Base-by-base conservation (phyloP, 2,888 invertebrate genomes). In the Pantelozetes paolii region DNA sequence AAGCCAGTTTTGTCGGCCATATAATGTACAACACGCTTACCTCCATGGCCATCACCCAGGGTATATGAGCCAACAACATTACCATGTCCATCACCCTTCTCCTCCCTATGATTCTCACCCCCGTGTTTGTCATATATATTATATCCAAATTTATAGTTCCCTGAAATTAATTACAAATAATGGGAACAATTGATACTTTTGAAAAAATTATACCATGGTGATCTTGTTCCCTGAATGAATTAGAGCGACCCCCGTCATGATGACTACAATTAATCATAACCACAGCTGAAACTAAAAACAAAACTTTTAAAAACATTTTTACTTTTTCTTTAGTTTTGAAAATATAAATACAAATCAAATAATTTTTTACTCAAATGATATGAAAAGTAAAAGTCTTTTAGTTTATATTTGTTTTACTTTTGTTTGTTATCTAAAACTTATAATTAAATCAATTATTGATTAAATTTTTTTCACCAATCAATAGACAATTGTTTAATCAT, bases 61-160 rank as follows among this genome's bases (percentile, higher is more conserved):
- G 2, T 8, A 26, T 57, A 57, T 6, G 57, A 57, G 13, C 57
- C 57, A 23, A 57, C 57, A 8, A 57, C 57, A 57, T 26, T 26
- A 6, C 57, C 57, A 57, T 57, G 57, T 3, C 6, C 2, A 23
- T 26, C 57, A 57, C 57, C 57, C 23, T 28, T 57, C 23, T 57
- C 57, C 13, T 57, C 26, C 23, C 57, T n/a, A 6, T 18, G 1
- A 23, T 57, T 57, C 5, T 3, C 13, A 8, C 8, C 57, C 20
- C 57, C 57, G 23, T 13, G 5, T 26, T 57, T 57, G 5, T 23
- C 57, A n/a, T 2, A 23, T 57, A 57, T 57, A 28, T 9, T 28
- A 26, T 57, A 57, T 5, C 57, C 28, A 57, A 57, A 57, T 26
- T 28, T 57, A 26, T 57, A 57, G 13, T 57, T 57, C 23, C 57